Conservation (phyloP, 2,113 vertebrate species). For the Parotia lawesii region DNA sequence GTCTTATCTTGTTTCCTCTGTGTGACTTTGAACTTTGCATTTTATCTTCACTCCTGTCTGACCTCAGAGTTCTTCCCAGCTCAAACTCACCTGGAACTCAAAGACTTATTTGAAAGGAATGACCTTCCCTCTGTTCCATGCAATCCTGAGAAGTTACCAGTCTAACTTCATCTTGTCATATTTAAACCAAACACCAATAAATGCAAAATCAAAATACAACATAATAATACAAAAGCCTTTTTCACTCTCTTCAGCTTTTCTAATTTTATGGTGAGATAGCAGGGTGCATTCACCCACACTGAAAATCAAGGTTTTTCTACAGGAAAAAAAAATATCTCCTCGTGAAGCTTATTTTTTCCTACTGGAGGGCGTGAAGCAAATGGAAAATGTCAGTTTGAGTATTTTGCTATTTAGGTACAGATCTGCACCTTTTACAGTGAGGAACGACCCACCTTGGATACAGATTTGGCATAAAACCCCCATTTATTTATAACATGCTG, state of each 20-base stretch:
- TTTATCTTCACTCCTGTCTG: neutral
- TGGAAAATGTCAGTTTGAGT: neutral
- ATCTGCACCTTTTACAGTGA: neutral
- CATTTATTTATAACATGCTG: neutral
- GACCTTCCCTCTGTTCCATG: neutral
- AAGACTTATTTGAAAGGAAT: neutral
- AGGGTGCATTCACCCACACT: conserved; percentile 18
- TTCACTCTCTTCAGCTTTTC: neutral
- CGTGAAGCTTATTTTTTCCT: neutral
- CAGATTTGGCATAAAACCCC: rapidly evolving
- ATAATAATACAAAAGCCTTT: neutral
- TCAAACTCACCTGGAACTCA: neutral
- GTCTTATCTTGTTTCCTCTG: neutral
- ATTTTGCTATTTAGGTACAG: neutral
- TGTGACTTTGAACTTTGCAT: neutral
- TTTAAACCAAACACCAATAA: neutral
- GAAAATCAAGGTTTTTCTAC: neutral
- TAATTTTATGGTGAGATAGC: neutral
- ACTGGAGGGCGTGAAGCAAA: neutral
- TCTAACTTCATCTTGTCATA: neutral
- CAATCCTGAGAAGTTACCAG: neutral
- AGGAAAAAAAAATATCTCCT: neutral
- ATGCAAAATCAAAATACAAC: neutral
- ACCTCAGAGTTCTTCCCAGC: neutral
- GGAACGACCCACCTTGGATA: neutral